These are phyloP conservation scores for Pogonus chalceus DNA, from an alignment of 1,140 invertebrate genomes.

Conservation along the genomic window DNA sequence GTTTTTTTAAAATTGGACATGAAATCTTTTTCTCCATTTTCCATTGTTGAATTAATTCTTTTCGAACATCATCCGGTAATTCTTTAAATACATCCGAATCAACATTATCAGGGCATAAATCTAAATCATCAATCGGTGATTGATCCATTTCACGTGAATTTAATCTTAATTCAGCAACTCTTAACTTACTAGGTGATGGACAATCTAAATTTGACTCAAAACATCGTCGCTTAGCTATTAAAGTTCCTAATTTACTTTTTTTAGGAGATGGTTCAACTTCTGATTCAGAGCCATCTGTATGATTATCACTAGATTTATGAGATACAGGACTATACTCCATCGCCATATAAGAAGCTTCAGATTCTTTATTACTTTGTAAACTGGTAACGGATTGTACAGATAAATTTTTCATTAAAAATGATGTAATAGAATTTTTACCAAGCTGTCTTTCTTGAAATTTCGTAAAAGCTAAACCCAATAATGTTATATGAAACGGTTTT, in stretches of 20 bases:
- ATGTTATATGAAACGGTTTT: constrained; percentile 65
- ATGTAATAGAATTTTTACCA: constrained; percentile 53
- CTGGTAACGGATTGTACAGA: constrained; percentile 60
- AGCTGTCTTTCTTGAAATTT: constrained; percentile 62
- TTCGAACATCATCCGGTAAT: constrained; percentile 47
- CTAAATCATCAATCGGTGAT: constrained; percentile 7
- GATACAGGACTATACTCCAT: constrained; percentile 4
- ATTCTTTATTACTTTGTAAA: constrained; percentile 40
- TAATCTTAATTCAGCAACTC: constrained; percentile 47
- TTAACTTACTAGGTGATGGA: constrained; percentile 48
- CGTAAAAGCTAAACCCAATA: constrained; percentile 65
- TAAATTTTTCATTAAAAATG: constrained; percentile 58
- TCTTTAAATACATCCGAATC: constrained; percentile 50
- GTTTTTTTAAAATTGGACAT: constrained; percentile 34
- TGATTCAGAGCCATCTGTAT: constrained; percentile 43
- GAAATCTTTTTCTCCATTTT: constrained; percentile 23
- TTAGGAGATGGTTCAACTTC: constrained; percentile 62
- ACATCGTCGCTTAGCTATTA: constrained; percentile 38
- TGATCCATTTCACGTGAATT: constrained; percentile 45
- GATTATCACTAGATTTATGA: constrained; percentile 36
- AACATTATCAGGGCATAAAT: constrained; percentile 43
- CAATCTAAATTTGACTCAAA: constrained; percentile 38
- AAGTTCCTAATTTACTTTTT: constrained; percentile 45
- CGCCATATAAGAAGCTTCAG: constrained; percentile 11
- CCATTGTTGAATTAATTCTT: constrained; percentile 51